Percentiles rank a stretch among this genome's conserved stretches.
These are phyloP conservation scores for Bombus waltoni DNA, from an alignment of 1,140 invertebrate genomes.

Conservation along the genomic window DNA sequence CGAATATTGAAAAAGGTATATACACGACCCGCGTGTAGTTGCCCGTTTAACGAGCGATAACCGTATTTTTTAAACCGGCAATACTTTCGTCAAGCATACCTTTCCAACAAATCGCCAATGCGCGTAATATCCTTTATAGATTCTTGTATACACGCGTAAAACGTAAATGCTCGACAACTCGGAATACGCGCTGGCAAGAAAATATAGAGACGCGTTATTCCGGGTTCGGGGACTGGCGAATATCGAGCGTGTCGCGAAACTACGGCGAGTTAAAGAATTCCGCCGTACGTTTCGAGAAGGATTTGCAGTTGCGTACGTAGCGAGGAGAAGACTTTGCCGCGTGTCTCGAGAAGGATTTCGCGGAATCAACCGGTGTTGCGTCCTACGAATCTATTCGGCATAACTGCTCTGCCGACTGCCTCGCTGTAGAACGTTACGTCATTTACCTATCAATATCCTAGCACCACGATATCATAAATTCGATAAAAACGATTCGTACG, in stretches of 20 bases:
- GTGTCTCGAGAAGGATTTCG: not conserved
- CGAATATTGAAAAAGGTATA: not conserved
- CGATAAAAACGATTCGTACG: too few relatives aligned
- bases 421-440: not conserved
- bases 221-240: not conserved
- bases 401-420: not conserved
- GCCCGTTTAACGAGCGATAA: not conserved
- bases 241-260: not conserved
- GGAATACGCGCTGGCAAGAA: not conserved
- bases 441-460: not conserved
- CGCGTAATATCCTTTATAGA: not conserved
- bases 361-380: not conserved
- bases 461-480: fast-evolving
- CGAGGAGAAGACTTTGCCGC: not conserved
- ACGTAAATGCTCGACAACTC: not conserved
- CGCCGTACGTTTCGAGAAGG: constrained; percentile 1
- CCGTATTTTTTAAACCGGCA: not conserved
- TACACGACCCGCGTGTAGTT: not conserved
- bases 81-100: not conserved
- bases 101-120: not conserved
- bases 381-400: not conserved
- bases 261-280: constrained; percentile 16
- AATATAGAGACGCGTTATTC: not conserved
- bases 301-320: not conserved
- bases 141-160: not conserved